These are phyloP conservation scores for Halisarca cf. caerulea DNA, from an alignment of 37 sponge, comb jelly and placozoan species.

Conservation along the genomic window DNA sequence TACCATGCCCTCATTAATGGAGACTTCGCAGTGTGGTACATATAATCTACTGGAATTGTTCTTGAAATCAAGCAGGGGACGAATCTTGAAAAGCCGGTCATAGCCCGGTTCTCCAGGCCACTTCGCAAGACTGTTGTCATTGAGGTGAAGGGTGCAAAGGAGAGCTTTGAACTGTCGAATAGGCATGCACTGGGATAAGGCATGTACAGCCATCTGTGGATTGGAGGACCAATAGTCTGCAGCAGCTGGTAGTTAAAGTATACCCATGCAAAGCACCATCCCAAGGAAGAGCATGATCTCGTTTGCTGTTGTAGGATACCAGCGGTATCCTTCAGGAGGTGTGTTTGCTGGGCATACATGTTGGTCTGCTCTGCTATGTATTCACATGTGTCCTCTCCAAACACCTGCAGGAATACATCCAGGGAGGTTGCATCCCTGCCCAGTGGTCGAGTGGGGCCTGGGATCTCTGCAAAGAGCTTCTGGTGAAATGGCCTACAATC, in stretches of 20 bases:
- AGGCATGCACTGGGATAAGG: not conserved
- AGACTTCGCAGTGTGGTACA: too few relatives aligned
- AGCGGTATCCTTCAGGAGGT: not conserved
- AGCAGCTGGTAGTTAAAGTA: conserved; percentile 35
- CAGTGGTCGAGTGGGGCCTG: conserved; percentile 11
- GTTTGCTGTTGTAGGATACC: conserved; percentile 4
- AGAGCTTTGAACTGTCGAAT: conserved; percentile 11
- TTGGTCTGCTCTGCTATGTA: conserved; percentile 26
- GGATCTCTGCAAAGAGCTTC: not conserved
- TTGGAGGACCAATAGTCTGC: conserved; percentile 31
- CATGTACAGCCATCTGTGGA: conserved; percentile 17
- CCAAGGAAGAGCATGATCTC: conserved; percentile 32
- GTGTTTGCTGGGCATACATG: conserved; percentile 36
- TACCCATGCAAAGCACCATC: conserved; percentile 34
- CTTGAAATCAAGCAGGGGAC: too few relatives aligned
- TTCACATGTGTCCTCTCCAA: not conserved
- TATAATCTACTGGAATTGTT: too few relatives aligned
- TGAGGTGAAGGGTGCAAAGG: too few relatives aligned
- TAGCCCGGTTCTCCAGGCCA: too few relatives aligned
- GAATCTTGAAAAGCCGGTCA: too few relatives aligned
- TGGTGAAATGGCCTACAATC: too few relatives aligned
- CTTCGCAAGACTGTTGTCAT: too few relatives aligned
- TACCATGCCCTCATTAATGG: too few relatives aligned
- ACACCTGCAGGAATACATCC: conserved; percentile 15
- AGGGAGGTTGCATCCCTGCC: not conserved